Conservation (phyloP, 2,888 invertebrate genomes). For the Fragum sueziense region DNA sequence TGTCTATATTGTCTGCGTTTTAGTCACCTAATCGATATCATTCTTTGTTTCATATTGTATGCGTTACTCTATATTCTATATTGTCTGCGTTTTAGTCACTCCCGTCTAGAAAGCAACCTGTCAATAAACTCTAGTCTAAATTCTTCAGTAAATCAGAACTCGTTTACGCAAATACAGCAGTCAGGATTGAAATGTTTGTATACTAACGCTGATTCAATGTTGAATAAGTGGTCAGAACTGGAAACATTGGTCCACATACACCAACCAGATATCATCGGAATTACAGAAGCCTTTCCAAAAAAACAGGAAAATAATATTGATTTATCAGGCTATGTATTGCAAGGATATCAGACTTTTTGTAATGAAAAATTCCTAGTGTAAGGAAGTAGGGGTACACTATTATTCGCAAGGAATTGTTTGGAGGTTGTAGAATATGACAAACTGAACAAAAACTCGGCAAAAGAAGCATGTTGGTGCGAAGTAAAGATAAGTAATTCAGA, state of each 20-base stretch:
- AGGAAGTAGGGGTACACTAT: background rate
- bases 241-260: slow-evolving; percentile 1
- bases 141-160: no score
- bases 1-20: no score
- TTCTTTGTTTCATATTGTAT: no score
- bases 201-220: background rate
- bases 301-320: background rate
- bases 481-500: background rate
- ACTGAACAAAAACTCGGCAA: background rate
- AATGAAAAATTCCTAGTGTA: background rate
- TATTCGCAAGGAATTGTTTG: background rate
- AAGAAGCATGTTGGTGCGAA: slow-evolving; percentile 2
- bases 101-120: no score
- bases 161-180: no score
- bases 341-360: background rate
- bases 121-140: no score
- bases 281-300: background rate
- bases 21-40: no score
- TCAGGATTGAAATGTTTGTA: slow-evolving; percentile 1
- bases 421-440: background rate
- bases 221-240: background rate
- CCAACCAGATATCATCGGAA: slow-evolving; percentile 2
- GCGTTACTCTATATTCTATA: no score
- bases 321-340: slow-evolving; percentile 5
- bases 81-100: no score